phyloP scores from a whole-genome alignment of 2,113 vertebrate genomes.

The Carassius auratus region DNA sequence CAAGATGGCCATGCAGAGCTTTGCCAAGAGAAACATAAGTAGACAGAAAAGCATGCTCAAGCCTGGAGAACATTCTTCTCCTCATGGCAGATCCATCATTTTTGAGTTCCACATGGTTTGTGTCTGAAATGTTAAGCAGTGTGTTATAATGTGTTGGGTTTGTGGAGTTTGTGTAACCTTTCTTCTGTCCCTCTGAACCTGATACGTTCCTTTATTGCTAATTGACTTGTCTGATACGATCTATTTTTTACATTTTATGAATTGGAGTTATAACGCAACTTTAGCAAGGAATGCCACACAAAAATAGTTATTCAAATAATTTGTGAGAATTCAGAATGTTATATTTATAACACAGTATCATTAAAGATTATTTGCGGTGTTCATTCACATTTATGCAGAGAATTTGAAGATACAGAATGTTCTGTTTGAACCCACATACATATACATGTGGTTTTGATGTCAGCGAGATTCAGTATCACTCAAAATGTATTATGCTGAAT shows the following conservation, averaged over 20 bases:
- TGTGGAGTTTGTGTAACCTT: conserved; percentile 56
- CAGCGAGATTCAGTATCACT: conserved; percentile 40
- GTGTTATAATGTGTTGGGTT: conserved; percentile 59
- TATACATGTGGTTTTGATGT: conserved; percentile 33
- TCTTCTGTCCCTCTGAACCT: conserved; percentile 49
- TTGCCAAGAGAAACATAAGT: conserved; percentile 64
- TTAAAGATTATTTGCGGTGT: not conserved
- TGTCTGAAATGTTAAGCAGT: conserved; percentile 58
- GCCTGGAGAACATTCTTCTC: conserved; percentile 58
- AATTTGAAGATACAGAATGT: not conserved
- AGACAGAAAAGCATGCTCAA: conserved; percentile 55
- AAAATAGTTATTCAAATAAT: not conserved
- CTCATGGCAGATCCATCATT: conserved; percentile 58
- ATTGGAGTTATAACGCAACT: not conserved
- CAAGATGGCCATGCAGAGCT: conserved; percentile 56
- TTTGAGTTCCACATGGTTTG: conserved; percentile 56
- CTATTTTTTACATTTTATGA: conserved; percentile 10
- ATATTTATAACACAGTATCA: not conserved
- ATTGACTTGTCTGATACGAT: conserved; percentile 38
- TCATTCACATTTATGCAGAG: not conserved
- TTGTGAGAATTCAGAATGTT: not conserved
- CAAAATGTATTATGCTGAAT: conserved; percentile 38
- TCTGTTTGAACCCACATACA: not conserved
- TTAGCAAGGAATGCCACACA: conserved; percentile 21
- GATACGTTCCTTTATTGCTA: conserved; percentile 40